These are phyloP conservation scores for Corella eumyota DNA, from an alignment of 23 tunicate species.

Conservation along the genomic window DNA sequence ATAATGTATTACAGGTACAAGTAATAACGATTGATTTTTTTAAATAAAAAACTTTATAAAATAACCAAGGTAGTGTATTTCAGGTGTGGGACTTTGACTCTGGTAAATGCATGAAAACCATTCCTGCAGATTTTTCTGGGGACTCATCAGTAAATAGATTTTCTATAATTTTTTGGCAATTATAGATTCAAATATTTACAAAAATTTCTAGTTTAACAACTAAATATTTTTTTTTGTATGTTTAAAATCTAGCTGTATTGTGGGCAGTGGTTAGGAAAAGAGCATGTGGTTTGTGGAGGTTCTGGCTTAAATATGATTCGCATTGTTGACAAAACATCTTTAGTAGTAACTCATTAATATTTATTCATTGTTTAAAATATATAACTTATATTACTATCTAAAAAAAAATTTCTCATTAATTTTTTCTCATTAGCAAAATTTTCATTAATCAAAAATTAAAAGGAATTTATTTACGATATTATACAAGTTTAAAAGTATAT, in stretches of 20 bases:
- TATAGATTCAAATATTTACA: too few relatives aligned
- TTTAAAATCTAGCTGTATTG: constrained; percentile 69
- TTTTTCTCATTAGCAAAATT: too few relatives aligned
- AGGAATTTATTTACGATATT: too few relatives aligned
- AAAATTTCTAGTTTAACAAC: too few relatives aligned
- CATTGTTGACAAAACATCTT: constrained; percentile 58
- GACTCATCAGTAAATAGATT: constrained; percentile 45
- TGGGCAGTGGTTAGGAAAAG: constrained; percentile 78
- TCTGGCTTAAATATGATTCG: constrained; percentile 54
- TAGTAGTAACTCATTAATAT: constrained; percentile 25
- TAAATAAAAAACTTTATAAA: too few relatives aligned
- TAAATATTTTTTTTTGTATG: too few relatives aligned
- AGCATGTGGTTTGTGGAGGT: constrained; percentile 80
- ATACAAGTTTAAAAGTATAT: too few relatives aligned
- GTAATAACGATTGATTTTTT: too few relatives aligned
- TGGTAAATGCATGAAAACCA: constrained; percentile 49
- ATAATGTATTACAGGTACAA: constrained; percentile 71
- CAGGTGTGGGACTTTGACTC: constrained; percentile 77
- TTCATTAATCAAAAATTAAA: too few relatives aligned
- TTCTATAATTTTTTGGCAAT: background rate
- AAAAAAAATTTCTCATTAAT: too few relatives aligned
- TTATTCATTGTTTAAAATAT: background rate
- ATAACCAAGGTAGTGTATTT: too few relatives aligned
- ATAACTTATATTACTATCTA: background rate
- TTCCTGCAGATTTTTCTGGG: constrained; percentile 52